Percentiles rank a stretch among this genome's conserved stretches.
phyloP scores from a whole-genome alignment of 1,140 invertebrate genomes.

The Acromyrmex heyeri region DNA sequence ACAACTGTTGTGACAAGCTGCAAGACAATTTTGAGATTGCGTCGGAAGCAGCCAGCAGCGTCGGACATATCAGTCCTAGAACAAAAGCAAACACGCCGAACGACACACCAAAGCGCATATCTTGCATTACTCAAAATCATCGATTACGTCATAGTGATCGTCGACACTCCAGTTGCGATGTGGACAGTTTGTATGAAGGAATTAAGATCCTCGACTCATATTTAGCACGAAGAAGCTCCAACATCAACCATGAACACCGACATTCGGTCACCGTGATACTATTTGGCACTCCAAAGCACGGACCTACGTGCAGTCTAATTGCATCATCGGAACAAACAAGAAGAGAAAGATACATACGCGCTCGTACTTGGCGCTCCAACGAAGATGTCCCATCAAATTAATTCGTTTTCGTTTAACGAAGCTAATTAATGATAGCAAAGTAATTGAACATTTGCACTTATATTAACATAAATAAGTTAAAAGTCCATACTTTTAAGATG shows the following conservation, averaged over 20 bases:
- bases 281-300: constrained; percentile 77
- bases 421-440: background rate
- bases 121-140: background rate
- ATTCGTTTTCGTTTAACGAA: background rate
- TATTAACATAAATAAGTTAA: background rate
- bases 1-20: constrained; percentile 78
- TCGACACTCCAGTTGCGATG: constrained; percentile 74
- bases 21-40: constrained; percentile 76
- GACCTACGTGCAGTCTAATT: constrained; percentile 25
- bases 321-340: constrained; percentile 32
- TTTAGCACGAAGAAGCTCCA: constrained; percentile 57
- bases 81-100: constrained; percentile 62
- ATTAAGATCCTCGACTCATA: constrained; percentile 81
- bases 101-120: constrained; percentile 32
- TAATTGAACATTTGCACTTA: background rate
- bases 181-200: constrained; percentile 80
- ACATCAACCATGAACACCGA: background rate
- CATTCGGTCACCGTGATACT: constrained; percentile 75
- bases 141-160: constrained; percentile 1
- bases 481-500: background rate
- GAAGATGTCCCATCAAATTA: constrained; percentile 73
- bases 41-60: constrained; percentile 75
- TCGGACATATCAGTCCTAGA: constrained; percentile 57
- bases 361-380: constrained; percentile 74
- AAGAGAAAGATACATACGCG: constrained; percentile 3